phyloP scores from a whole-genome alignment of 1,140 invertebrate species.

The Brachionus rotundiformis region DNA sequence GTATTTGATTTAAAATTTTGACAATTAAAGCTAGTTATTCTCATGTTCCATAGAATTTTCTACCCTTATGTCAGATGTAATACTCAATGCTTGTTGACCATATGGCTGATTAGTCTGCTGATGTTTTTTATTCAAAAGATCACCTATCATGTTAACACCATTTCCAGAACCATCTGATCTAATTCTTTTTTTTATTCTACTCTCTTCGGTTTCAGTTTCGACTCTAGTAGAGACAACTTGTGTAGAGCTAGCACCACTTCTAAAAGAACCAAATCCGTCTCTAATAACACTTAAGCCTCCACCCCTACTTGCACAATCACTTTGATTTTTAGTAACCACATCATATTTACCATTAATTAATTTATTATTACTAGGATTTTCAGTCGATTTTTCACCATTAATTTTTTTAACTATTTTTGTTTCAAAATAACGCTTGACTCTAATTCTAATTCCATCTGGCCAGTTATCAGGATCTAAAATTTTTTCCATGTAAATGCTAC shows the following conservation, averaged over 20 bases:
- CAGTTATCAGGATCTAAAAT: constrained; percentile 11
- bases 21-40: background rate
- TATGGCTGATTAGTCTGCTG: background rate
- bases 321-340: background rate
- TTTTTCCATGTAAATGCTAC: constrained; percentile 3
- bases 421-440: constrained; percentile 22
- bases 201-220: background rate
- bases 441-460: constrained; percentile 20
- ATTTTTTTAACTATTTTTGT: background rate
- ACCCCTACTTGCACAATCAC: background rate
- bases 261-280: background rate
- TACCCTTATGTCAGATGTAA: background rate
- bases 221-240: background rate
- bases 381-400: background rate
- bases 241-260: background rate
- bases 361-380: background rate
- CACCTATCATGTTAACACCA: background rate
- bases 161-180: background rate
- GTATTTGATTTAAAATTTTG: constrained; percentile 32
- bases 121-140: background rate
- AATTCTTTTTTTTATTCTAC: background rate
- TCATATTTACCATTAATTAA: background rate
- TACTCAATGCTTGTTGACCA: background rate
- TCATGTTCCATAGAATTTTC: constrained; percentile 23
- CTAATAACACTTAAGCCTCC: background rate